Evolutionary conservation across 2,113 vertebrate genomes (phyloP).

Genomic region (Sinocyclocheilus rhinocerous): DNA sequence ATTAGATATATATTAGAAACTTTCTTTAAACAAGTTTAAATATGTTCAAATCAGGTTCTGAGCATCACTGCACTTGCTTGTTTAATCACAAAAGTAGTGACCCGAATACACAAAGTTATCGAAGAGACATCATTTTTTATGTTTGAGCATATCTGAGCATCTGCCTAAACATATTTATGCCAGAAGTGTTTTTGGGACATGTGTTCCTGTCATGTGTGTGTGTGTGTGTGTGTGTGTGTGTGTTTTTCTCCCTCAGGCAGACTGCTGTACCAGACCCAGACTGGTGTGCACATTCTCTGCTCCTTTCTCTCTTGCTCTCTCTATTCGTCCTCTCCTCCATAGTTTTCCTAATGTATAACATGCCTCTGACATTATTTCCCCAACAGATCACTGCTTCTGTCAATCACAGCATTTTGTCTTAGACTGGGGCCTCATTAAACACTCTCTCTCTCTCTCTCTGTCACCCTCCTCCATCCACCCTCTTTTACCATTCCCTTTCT

Average conservation of each 20-base stretch:
- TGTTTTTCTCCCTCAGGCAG: conserved; percentile 75
- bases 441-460: conserved; percentile 55
- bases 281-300: conserved; percentile 69
- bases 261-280: conserved; percentile 69
- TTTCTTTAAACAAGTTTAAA: not conserved
- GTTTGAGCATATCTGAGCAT: conserved; percentile 30
- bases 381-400: conserved; percentile 87
- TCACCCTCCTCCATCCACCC: conserved; percentile 36
- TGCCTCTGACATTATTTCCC: conserved; percentile 85
- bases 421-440: conserved; percentile 92
- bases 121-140: not conserved
- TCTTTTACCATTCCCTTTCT: conserved; percentile 57
- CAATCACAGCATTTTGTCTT: conserved; percentile 94
- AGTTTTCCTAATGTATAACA: conserved; percentile 86
- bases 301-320: conserved; percentile 66
- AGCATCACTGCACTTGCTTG: not conserved
- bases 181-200: conserved; percentile 57
- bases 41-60: not conserved
- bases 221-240: not conserved
- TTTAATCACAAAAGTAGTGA: not conserved
- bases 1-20: not conserved
- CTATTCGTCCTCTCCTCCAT: conserved; percentile 77
- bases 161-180: conserved; percentile 28
- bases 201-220: conserved; percentile 30
- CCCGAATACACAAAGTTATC: not conserved